phyloP scores from a whole-genome alignment of 1,140 invertebrate genomes.

The Stratiolaelaps scimitus region DNA sequence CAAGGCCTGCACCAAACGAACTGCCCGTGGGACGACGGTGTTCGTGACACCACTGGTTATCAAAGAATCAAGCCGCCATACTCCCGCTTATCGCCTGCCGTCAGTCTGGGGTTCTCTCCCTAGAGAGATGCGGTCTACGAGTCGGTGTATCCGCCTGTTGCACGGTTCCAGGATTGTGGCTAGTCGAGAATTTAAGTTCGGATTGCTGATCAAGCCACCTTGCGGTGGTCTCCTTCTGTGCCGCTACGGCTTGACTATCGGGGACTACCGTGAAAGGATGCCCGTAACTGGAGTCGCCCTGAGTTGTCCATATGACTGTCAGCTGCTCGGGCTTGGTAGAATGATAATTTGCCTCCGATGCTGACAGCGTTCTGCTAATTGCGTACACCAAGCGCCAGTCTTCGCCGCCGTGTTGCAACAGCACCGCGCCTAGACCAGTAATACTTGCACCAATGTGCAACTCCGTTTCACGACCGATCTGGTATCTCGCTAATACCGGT shows the following conservation, averaged over 20 bases:
- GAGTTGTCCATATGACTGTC: neutral
- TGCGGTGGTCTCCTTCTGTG: neutral
- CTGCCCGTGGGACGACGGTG: too few relatives aligned
- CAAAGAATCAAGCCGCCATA: too few relatives aligned
- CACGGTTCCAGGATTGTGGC: neutral
- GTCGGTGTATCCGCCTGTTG: neutral
- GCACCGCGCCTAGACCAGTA: neutral
- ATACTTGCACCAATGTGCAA: neutral
- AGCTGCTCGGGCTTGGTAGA: constrained; percentile 7
- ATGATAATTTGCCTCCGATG: neutral
- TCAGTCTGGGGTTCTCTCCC: too few relatives aligned
- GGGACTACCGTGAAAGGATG: neutral
- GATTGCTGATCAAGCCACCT: neutral
- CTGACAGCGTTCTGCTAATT: neutral
- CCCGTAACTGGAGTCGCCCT: neutral
- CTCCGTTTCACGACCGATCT: neutral
- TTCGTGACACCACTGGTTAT: too few relatives aligned
- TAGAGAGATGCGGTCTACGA: neutral
- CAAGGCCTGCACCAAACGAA: too few relatives aligned
- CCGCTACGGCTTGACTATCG: neutral
- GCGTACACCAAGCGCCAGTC: neutral
- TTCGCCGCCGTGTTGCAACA: neutral
- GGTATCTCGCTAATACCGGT: neutral
- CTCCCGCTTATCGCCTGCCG: too few relatives aligned
- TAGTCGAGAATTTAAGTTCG: neutral